A percentile compares a stretch with the other conserved stretches of the same genome.
phyloP scores from a whole-genome alignment of 2,113 vertebrate species.

The Murina feae region DNA sequence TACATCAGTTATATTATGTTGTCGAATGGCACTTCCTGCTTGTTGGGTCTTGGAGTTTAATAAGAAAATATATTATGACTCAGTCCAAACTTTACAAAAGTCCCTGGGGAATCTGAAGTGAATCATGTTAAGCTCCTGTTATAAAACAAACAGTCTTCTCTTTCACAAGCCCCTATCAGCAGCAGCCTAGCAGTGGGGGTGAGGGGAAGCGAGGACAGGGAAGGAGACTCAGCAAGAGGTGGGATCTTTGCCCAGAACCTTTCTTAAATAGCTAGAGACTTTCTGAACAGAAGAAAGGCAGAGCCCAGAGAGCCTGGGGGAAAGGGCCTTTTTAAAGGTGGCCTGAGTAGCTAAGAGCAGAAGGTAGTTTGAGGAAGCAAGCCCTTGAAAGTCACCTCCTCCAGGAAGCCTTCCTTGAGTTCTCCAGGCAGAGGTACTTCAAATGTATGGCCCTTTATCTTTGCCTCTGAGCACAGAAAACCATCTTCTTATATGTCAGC shows the following conservation, averaged over 20 bases:
- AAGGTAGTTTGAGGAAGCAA: not conserved
- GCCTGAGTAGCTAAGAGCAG: not conserved
- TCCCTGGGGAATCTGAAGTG: constrained; percentile 71
- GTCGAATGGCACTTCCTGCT: constrained; percentile 65
- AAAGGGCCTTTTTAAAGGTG: not conserved
- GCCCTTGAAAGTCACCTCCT: not conserved
- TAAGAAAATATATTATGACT: constrained; percentile 74
- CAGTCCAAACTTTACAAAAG: constrained; percentile 69
- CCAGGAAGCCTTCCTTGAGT: not conserved
- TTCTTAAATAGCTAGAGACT: not conserved
- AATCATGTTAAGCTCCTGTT: constrained; percentile 70
- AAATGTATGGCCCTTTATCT: not conserved
- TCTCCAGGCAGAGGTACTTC: not conserved
- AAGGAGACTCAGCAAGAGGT: not conserved
- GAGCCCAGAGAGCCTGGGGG: not conserved
- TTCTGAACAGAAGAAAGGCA: not conserved
- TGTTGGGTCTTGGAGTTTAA: constrained; percentile 72
- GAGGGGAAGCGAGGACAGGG: not conserved
- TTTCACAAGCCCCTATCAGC: constrained; percentile 45
- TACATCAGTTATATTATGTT: constrained; percentile 62
- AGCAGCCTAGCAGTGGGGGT: not conserved
- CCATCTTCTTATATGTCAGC: not conserved
- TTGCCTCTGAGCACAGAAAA: not conserved
- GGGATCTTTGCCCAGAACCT: not conserved
- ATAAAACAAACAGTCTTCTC: constrained; percentile 71